A percentile compares a stretch with the other conserved stretches of the same genome.
Evolutionary conservation across 2,113 vertebrate species (phyloP).

Genomic region (Lates calcarifer): DNA sequence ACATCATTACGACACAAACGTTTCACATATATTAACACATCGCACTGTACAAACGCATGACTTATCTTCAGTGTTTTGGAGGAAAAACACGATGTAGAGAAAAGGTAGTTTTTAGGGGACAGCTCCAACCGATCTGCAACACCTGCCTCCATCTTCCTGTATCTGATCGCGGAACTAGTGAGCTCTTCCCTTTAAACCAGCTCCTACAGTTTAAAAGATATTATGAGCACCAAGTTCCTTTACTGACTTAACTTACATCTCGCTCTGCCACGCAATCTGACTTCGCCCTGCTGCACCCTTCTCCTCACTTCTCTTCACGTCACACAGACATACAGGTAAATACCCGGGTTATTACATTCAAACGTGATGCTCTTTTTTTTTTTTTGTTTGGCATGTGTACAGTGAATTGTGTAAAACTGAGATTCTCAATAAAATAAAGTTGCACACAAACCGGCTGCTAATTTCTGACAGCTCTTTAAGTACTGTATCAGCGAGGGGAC

Average conservation of each 20-base stretch:
- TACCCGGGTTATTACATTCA: slow-evolving; percentile 69
- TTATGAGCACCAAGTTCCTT: slow-evolving; percentile 24
- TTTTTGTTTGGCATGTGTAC: slow-evolving; percentile 72
- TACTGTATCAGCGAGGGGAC: slow-evolving; percentile 45
- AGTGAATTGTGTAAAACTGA: slow-evolving; percentile 59
- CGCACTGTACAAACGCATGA: slow-evolving; percentile 27
- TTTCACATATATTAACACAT: slow-evolving; percentile 43
- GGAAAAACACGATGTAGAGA: background rate
- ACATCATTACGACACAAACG: slow-evolving; percentile 21
- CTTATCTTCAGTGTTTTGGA: slow-evolving; percentile 63
- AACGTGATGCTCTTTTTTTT: slow-evolving; percentile 45
- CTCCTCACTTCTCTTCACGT: slow-evolving; percentile 30
- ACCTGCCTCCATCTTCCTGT: slow-evolving; percentile 42
- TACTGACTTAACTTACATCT: slow-evolving; percentile 22
- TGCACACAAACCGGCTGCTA: slow-evolving; percentile 31
- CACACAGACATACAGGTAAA: slow-evolving; percentile 45
- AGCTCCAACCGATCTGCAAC: slow-evolving; percentile 47
- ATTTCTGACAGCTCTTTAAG: slow-evolving; percentile 37
- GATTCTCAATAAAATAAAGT: slow-evolving; percentile 33
- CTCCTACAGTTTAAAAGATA: slow-evolving; percentile 17
- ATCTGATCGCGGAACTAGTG: slow-evolving; percentile 11
- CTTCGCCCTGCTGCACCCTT: slow-evolving; percentile 6
- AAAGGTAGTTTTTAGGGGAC: slow-evolving; percentile 18
- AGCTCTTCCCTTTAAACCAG: slow-evolving; percentile 38
- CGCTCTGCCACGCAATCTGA: background rate